These are phyloP conservation scores for Notodonta dromedarius DNA, from an alignment of 2,888 invertebrate genomes.

Conservation along the genomic window DNA sequence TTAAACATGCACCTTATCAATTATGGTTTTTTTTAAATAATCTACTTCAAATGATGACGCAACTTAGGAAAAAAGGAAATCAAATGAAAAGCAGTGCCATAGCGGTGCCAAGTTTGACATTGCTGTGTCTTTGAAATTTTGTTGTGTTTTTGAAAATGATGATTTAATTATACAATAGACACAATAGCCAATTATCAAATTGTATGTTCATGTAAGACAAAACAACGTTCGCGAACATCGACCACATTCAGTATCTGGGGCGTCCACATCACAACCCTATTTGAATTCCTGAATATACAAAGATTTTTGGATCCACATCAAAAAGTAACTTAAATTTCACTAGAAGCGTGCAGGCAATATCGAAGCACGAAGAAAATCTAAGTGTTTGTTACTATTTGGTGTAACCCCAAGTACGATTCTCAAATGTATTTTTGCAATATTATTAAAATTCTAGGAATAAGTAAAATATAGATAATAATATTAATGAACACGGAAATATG, in stretches of 20 bases:
- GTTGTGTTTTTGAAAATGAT: background rate
- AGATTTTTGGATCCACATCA: constrained; percentile 24
- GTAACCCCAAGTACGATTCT: constrained; percentile 8
- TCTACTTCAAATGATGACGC: constrained; percentile 65
- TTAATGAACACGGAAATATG: background rate
- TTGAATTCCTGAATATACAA: background rate
- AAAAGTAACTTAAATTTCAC: constrained; percentile 38
- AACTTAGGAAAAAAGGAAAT: constrained; percentile 63
- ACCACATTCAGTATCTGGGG: constrained; percentile 59
- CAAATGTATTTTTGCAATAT: background rate
- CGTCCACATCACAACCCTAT: constrained; percentile 57
- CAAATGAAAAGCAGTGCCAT: constrained; percentile 69
- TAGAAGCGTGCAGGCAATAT: constrained; percentile 49
- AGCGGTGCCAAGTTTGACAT: constrained; percentile 68
- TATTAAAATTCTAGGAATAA: background rate
- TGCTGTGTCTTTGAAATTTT: constrained; percentile 58
- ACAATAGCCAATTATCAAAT: background rate
- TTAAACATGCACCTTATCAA: constrained; percentile 37
- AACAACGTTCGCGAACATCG: constrained; percentile 73
- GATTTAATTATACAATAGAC: too few relatives aligned
- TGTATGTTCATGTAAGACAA: constrained; percentile 51
- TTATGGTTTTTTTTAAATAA: constrained; percentile 27
- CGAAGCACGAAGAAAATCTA: constrained; percentile 37
- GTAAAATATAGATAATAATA: background rate
- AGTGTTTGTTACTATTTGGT: constrained; percentile 38